These are phyloP conservation scores for Mantis religiosa DNA, from an alignment of 2,888 invertebrate genomes.

Conservation along the genomic window DNA sequence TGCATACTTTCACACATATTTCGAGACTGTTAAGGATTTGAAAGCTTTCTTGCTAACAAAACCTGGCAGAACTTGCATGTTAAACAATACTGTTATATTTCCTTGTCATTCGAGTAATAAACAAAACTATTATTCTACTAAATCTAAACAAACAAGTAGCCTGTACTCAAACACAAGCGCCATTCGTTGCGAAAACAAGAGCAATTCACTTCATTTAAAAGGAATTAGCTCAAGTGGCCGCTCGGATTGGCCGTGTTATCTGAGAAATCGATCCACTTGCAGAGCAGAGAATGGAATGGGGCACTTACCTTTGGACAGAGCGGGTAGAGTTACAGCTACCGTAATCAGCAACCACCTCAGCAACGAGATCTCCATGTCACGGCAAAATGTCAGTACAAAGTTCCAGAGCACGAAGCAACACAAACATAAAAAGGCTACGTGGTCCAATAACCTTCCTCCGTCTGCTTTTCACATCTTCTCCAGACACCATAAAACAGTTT, in stretches of 20 bases:
- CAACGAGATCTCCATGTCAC: background rate
- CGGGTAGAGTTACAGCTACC: background rate
- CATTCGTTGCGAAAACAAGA: background rate
- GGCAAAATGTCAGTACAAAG: background rate
- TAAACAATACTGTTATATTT: too few species aligned
- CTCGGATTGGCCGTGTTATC: background rate
- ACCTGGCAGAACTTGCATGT: too few species aligned
- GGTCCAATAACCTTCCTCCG: background rate
- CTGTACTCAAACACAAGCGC: background rate
- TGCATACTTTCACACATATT: too few species aligned
- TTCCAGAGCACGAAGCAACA: background rate
- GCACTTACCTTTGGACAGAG: background rate
- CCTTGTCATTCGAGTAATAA: too few species aligned
- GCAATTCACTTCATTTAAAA: background rate
- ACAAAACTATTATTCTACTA: background rate
- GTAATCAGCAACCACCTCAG: background rate
- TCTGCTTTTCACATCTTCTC: background rate
- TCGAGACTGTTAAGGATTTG: too few species aligned
- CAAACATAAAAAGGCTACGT: background rate
- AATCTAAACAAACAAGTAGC: background rate
- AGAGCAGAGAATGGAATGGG: background rate
- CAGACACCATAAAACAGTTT: background rate
- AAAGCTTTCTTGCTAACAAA: too few species aligned
- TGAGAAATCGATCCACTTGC: background rate
- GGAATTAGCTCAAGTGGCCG: background rate